A percentile compares a stretch with the other conserved stretches of the same genome.
Evolutionary conservation across 2,797 vertebrate genomes (phyloP).

Genomic region (Synanceia verrucosa): DNA sequence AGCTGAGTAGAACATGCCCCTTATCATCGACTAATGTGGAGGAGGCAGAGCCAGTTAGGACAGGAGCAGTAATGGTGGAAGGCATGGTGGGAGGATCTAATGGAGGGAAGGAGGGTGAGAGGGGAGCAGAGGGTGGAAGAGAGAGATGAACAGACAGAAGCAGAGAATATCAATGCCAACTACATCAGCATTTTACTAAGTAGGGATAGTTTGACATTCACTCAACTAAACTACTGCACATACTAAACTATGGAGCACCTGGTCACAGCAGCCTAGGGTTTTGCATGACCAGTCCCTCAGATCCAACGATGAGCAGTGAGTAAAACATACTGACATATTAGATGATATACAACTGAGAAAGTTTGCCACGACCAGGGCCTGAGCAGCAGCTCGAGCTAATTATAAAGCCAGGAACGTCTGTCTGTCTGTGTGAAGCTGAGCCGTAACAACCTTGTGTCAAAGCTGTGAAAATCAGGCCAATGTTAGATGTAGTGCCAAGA

Average conservation of each 20-base stretch:
- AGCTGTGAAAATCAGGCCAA: not conserved
- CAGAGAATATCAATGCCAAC: constrained; percentile 95
- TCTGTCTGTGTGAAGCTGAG: not conserved
- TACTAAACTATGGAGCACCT: constrained; percentile 37
- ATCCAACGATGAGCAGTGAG: not conserved
- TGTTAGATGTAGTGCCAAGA: not conserved
- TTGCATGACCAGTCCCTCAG: not conserved
- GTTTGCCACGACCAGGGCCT: not conserved
- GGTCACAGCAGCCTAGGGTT: constrained; percentile 43
- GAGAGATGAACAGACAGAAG: constrained; percentile 93
- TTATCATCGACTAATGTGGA: constrained; percentile 83
- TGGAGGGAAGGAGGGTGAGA: constrained; percentile 89
- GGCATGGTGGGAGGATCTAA: constrained; percentile 99
- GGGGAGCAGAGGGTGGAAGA: constrained; percentile 66
- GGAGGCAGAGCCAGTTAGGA: constrained; percentile 89
- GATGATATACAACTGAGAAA: not conserved
- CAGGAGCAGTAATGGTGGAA: constrained; percentile 91
- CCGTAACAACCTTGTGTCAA: not conserved
- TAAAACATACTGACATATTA: not conserved
- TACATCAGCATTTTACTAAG: constrained; percentile 83
- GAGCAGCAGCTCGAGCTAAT: not conserved
- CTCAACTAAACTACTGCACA: constrained; percentile 54
- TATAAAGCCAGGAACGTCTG: too few species aligned
- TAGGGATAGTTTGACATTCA: constrained; percentile 62
- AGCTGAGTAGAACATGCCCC: constrained; percentile 88